These are phyloP conservation scores for Protobothrops flavoviridis DNA, from an alignment of 2,113 vertebrate species.

Conservation along the genomic window DNA sequence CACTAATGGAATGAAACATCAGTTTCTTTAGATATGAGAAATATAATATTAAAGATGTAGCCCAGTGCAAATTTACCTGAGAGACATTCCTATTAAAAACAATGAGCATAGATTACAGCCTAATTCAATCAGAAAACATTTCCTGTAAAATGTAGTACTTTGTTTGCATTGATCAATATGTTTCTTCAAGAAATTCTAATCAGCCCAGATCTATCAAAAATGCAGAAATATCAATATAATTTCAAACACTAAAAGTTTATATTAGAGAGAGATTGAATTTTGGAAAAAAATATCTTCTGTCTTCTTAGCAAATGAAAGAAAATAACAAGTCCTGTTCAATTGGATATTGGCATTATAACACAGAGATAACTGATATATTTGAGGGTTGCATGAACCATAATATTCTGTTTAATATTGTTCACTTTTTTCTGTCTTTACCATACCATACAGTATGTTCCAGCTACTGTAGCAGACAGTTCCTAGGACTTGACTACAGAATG, in stretches of 20 bases:
- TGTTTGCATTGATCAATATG: constrained; percentile 36
- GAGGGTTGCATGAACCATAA: not conserved
- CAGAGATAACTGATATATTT: constrained; percentile 46
- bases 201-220: constrained; percentile 28
- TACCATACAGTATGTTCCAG: not conserved
- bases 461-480: not conserved
- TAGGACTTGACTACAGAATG: constrained; percentile 7
- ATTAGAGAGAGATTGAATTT: not conserved
- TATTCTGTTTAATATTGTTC: constrained; percentile 26
- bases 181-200: constrained; percentile 5
- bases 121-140: constrained; percentile 27
- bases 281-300: constrained; percentile 8
- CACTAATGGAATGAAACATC: not conserved
- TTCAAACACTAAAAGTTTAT: constrained; percentile 2
- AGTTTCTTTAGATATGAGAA: not conserved
- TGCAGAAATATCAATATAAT: not conserved
- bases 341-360: constrained; percentile 43
- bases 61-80: not conserved
- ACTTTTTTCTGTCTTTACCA: constrained; percentile 19
- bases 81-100: not conserved
- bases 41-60: constrained; percentile 14
- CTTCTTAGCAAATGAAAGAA: constrained; percentile 20
- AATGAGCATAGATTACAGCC: not conserved
- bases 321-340: constrained; percentile 16
- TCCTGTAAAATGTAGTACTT: constrained; percentile 13